Percentiles rank a stretch among this genome's conserved stretches.
Evolutionary conservation across 2,888 invertebrate genomes (phyloP).

Genomic region (Andrena dorsata): DNA sequence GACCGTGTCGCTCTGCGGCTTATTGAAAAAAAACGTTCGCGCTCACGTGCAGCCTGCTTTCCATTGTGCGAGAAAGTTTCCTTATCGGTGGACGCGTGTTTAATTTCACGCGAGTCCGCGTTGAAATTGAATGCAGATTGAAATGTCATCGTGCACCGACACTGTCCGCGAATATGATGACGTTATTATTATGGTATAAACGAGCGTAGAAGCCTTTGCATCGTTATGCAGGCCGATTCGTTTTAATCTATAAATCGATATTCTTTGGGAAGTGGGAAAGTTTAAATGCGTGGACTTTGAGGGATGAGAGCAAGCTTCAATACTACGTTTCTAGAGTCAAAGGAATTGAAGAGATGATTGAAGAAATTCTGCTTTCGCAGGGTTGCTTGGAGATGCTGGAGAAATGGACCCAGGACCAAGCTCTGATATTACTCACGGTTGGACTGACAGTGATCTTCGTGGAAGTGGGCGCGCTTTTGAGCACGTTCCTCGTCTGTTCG

Average conservation of each 20-base stretch:
- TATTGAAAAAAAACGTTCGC: neutral
- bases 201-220: neutral
- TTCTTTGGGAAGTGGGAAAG: neutral
- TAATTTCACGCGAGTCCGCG: conserved; percentile 31
- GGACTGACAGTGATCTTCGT: conserved; percentile 90
- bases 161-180: conserved; percentile 18
- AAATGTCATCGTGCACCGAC: conserved; percentile 32
- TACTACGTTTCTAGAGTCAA: no score
- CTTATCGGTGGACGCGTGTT: conserved; percentile 33
- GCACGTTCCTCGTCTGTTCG: conserved; percentile 90
- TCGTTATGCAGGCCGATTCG: neutral
- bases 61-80: conserved; percentile 31
- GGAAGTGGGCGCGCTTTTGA: conserved; percentile 90
- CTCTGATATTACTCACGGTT: conserved; percentile 88
- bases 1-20: neutral
- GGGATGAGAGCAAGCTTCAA: no score
- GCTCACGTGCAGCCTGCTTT: neutral
- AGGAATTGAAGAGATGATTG: neutral
- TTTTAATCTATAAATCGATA: conserved; percentile 16
- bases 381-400: conserved; percentile 90
- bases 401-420: conserved; percentile 92
- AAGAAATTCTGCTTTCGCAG: conserved; percentile 83
- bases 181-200: conserved; percentile 18
- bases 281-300: neutral
- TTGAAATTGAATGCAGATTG: conserved; percentile 44